phyloP scores from a whole-genome alignment of 1,140 invertebrate genomes.

The Panagrolaimus sp. region DNA sequence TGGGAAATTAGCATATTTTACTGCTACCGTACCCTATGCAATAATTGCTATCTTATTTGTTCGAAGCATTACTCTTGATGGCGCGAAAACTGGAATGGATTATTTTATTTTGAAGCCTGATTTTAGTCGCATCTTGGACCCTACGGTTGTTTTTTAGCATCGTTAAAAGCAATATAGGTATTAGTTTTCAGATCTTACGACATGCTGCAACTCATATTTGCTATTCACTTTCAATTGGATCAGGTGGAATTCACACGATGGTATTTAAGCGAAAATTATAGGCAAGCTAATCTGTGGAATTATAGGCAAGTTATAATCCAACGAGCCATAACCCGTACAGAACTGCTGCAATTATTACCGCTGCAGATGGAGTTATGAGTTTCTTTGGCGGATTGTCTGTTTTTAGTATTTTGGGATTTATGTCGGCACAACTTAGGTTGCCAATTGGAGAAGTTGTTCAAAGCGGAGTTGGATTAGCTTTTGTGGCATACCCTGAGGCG shows the following conservation, averaged over 20 bases:
- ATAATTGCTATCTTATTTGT: constrained; percentile 42
- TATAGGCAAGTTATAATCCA: constrained; percentile 32
- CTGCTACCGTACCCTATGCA: constrained; percentile 39
- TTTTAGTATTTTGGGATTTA: constrained; percentile 33
- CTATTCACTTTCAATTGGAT: constrained; percentile 58
- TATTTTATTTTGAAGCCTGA: constrained; percentile 42
- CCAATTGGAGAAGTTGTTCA: constrained; percentile 68
- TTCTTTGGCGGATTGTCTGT: constrained; percentile 36
- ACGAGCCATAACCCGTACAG: constrained; percentile 26
- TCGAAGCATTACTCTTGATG: constrained; percentile 39
- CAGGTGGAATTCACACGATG: constrained; percentile 56
- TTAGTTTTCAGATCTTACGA: constrained; percentile 50
- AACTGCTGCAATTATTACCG: constrained; percentile 35
- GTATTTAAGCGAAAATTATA: no score
- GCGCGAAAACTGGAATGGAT: constrained; percentile 31
- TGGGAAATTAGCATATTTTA: constrained; percentile 36
- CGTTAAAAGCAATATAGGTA: no score
- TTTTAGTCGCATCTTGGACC: constrained; percentile 16
- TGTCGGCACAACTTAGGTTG: constrained; percentile 66
- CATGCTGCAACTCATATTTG: constrained; percentile 59
- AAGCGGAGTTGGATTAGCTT: constrained; percentile 62
- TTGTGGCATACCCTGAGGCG: constrained; percentile 63
- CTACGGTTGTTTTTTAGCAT: not conserved
- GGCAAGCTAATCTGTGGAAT: no score
- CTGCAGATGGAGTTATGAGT: constrained; percentile 30